Evolutionary conservation across 2,113 vertebrate species (phyloP), one percentile per base, ranked within the genome.

Genomic region (Lophura nycthemera): DNA sequence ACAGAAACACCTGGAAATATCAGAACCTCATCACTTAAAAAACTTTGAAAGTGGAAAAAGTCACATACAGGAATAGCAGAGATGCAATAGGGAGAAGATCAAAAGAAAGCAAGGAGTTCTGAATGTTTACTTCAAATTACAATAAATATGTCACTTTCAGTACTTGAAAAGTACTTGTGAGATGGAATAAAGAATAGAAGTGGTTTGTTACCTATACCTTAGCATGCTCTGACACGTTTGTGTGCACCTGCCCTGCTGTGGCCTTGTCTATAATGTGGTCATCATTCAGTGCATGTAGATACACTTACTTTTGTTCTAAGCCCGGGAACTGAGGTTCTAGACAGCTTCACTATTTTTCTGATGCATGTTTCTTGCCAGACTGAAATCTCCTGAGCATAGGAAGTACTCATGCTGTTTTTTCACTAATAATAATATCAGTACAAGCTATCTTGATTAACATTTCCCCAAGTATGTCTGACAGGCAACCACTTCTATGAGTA

Each of bases 221-320:
- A 21, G 25, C 20, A 81, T 0, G 0, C 19, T 27, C 16, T 63
- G 13, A 32, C 0, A 0, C 21, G 47, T 56, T 8, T 0, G 0
- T 40, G 11, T 32, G 6, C 42, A 91, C 34, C 56, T 50, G 20
- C 9, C 27, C 36, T 57, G 13, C 47, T 70, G 70, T 15, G 48
- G 10, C 18, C 20, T 64, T 50, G 25, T 36, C 21, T 43, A 8
- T 18, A 4, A 10, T 52, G 8, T n/a, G 21, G 27, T 66, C 14
- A 54, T n/a, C 0, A 1, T 24, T 66, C 52, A 40, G 38, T 22
- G 19, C 14, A 4, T 11, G 32, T 16, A n/a, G 21, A 29, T 65
- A 42, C 14, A 57, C 34, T 18, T 24, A 11, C 10, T 27, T 74
- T 42, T 75, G 40, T 36, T 8, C 11, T 63, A 43, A 59, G n/a